Conservation (phyloP, 2,888 invertebrate species). For the Morpho achilles region DNA sequence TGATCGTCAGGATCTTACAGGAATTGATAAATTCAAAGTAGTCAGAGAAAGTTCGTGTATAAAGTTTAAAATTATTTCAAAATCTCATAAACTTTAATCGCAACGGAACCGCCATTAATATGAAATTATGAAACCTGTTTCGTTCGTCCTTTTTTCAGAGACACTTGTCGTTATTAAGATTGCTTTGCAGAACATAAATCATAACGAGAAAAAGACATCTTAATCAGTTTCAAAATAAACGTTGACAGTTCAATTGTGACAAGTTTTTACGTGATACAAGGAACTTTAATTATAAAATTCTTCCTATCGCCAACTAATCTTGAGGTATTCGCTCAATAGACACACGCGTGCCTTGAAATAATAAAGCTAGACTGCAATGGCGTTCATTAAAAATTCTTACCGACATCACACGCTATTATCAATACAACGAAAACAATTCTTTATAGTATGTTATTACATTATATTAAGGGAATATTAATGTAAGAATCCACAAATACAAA, state of each 20-base stretch:
- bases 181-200: constrained; percentile 22
- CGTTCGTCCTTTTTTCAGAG: constrained; percentile 16
- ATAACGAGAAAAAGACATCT: constrained; percentile 22
- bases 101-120: constrained; percentile 3
- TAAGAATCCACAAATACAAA: no score
- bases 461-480: no score
- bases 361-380: not conserved
- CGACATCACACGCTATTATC: no score
- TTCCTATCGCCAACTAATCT: constrained; percentile 1
- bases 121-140: constrained; percentile 4
- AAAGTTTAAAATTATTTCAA: not conserved
- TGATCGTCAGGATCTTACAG: no score
- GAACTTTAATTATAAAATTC: constrained; percentile 13
- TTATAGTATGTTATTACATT: no score
- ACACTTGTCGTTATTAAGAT: constrained; percentile 22
- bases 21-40: no score
- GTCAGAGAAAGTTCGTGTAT: no score
- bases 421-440: no score
- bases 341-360: no score
- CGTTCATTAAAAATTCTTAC: no score
- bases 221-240: constrained; percentile 20
- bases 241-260: constrained; percentile 19
- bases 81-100: not conserved
- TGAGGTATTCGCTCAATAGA: constrained; percentile 1
- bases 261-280: constrained; percentile 6